Conservation (phyloP, 1,140 invertebrate genomes). For the Leptoteleia sp. region DNA sequence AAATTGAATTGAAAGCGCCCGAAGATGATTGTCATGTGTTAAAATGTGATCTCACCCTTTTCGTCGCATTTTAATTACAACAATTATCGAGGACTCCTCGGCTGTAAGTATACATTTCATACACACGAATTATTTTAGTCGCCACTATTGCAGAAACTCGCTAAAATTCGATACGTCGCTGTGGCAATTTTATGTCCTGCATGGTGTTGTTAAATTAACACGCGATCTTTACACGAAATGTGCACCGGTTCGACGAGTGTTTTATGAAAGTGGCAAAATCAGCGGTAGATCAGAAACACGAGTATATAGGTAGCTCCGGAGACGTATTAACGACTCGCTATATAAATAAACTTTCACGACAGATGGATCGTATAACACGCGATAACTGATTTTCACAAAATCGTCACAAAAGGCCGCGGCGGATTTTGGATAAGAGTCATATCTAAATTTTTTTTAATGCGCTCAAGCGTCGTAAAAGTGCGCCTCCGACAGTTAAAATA, state of each 20-base stretch:
- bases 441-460: constrained; percentile 35
- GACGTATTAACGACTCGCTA: constrained; percentile 48
- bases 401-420: not conserved
- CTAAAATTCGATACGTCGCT: constrained; percentile 49
- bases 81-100: not conserved
- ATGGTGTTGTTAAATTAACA: constrained; percentile 56
- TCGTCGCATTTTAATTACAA: constrained; percentile 16
- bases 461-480: constrained; percentile 30
- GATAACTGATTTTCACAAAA: constrained; percentile 48
- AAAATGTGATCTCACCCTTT: constrained; percentile 3
- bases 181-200: constrained; percentile 49
- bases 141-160: constrained; percentile 22
- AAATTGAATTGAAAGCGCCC: too few relatives aligned
- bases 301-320: constrained; percentile 31
- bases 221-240: constrained; percentile 56
- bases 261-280: constrained; percentile 67
- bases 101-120: constrained; percentile 22
- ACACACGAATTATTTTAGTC: constrained; percentile 17
- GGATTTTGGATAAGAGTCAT: constrained; percentile 28
- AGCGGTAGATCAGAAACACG: constrained; percentile 54
- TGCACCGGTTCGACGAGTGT: constrained; percentile 49
- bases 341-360: constrained; percentile 55
- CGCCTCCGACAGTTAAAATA: constrained; percentile 8
- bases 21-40: not conserved
- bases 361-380: constrained; percentile 57